A percentile compares a stretch with the other conserved stretches of the same genome.
Conservation (phyloP, 2,797 vertebrate species). For the Cyprinodon diabolis region DNA sequence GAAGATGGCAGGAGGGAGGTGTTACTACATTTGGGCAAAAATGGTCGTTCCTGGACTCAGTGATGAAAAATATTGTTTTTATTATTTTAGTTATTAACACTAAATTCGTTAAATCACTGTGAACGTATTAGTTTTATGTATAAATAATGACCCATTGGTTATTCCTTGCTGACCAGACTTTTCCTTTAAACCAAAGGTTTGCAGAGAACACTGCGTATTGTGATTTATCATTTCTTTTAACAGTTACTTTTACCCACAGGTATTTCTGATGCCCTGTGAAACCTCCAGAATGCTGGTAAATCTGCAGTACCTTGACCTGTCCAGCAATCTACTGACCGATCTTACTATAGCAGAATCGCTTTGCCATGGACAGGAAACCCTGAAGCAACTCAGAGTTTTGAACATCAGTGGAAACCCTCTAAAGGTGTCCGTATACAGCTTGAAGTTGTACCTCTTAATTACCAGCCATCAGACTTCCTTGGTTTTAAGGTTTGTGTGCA, state of each 20-base stretch:
- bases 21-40: too few relatives aligned
- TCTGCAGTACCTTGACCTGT: constrained; percentile 65
- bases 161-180: too few relatives aligned
- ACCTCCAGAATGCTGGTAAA: constrained; percentile 37
- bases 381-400: constrained; percentile 55
- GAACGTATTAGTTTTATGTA: too few relatives aligned
- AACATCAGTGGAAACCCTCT: constrained; percentile 67
- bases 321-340: constrained; percentile 68
- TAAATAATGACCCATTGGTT: too few relatives aligned
- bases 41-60: too few relatives aligned
- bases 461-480: fast-evolving
- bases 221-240: background rate
- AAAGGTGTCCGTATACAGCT: constrained; percentile 42
- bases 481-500: background rate
- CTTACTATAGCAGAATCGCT: constrained; percentile 47
- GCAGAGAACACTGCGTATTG: background rate
- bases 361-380: background rate
- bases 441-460: fast-evolving
- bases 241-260: constrained; percentile 23
- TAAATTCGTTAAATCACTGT: too few relatives aligned
- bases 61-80: too few relatives aligned
- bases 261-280: constrained; percentile 48
- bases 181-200: background rate
- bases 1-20: too few relatives aligned
- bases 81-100: too few relatives aligned